Evolutionary conservation across 2,888 invertebrate genomes (phyloP).

Genomic region (Drosophila demipolita): DNA sequence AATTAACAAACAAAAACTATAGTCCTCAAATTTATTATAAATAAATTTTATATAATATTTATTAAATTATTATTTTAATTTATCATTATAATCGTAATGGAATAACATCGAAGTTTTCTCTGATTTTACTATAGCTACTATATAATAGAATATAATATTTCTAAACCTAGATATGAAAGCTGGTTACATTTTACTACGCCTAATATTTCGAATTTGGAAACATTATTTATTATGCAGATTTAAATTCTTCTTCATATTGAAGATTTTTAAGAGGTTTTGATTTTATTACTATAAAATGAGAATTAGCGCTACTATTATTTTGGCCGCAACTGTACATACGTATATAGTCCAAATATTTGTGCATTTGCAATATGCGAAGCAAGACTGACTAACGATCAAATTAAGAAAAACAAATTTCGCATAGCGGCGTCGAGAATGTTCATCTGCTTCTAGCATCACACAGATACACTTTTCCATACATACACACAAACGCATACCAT

Average conservation of each 20-base stretch:
- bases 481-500: neutral
- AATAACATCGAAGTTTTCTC: neutral
- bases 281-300: neutral
- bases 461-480: neutral
- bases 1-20: neutral
- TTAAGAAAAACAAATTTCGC: slow-evolving; percentile 54
- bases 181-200: neutral
- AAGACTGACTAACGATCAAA: slow-evolving; percentile 43
- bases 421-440: slow-evolving; percentile 57
- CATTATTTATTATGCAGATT: neutral
- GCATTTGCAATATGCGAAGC: slow-evolving; percentile 34
- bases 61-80: neutral
- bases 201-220: neutral
- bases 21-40: neutral
- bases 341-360: slow-evolving; percentile 9
- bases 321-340: neutral
- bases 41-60: neutral
- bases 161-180: neutral
- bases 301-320: neutral
- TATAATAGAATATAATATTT: neutral
- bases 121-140: neutral
- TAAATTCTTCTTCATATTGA: neutral
- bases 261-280: neutral
- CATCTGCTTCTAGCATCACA: slow-evolving; percentile 18
- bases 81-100: neutral